Evolutionary conservation across 1,140 invertebrate species (phyloP), one percentile per base, ranked within the genome.

Genomic region (Ostrea denselamellosa): DNA sequence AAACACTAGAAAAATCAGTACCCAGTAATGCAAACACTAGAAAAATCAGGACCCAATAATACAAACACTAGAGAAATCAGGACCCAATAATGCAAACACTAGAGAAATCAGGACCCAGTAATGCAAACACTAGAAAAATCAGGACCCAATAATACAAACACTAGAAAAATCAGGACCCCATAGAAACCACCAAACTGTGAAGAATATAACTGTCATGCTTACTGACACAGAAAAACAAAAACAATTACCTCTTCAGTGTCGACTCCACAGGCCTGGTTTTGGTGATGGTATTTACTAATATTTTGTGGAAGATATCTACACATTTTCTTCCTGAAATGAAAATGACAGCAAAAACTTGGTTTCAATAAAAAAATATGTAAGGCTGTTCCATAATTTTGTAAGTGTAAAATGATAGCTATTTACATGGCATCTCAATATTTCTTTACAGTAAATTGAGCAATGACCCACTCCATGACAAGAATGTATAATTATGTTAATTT

Each of bases 281-380:
- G 28, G n/a, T 62, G 58, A 65, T 68, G 56, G 90, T 58, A 83
- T 93, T 88, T 81, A 92, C 92, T 82, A 95, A 89, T 28, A 95
- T 92, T 81, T 94, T 93, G 88, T 95, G 94, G 58, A 95, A 94
- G 34, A 95, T 91, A 53, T 92, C 90, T 81, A 95, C 87, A 90
- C 95, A 95, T 83, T 93, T 93, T 53, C 93, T 92, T 68, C 93
- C 94, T 94, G 88, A 83, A 93, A 93, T 22, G 87, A 90, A 56
- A 71, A 85, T 44, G 34, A 44, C 34, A 44, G 34, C 1, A 5
- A 44, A 44, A 44, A 44, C 34, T 44, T 44, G 34, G 34, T 2
- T 44, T 44, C 5, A 44, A 44, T 44, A 44, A 44, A 44, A 5
- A 44, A n/a, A n/a, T n/a, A 5, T 44, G 34, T 44, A 5, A 44